Conservation (phyloP, 2,888 invertebrate species). For the Drosophila mulleri region DNA sequence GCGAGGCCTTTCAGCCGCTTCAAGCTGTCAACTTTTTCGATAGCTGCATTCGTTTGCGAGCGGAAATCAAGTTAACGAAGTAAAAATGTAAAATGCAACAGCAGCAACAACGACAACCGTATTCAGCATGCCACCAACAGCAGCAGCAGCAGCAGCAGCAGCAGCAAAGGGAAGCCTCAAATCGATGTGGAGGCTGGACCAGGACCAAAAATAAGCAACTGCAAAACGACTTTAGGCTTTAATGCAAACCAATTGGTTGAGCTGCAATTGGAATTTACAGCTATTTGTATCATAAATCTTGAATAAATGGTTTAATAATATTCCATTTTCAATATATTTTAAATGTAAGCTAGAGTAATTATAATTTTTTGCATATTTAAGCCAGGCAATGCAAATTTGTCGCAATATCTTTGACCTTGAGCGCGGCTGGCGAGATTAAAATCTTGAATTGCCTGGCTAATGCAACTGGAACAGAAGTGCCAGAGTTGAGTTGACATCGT, state of each 20-base stretch:
- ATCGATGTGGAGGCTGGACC: slow-evolving; percentile 47
- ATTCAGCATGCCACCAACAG: slow-evolving; percentile 35
- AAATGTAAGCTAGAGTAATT: too few species aligned
- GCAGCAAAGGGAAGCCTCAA: slow-evolving; percentile 46
- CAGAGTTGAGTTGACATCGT: slow-evolving; percentile 7
- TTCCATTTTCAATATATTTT: too few species aligned
- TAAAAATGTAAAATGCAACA: slow-evolving; percentile 72
- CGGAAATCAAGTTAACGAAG: slow-evolving; percentile 78
- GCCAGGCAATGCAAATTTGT: background rate
- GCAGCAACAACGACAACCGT: slow-evolving; percentile 41
- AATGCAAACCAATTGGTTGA: slow-evolving; percentile 38
- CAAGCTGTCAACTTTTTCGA: slow-evolving; percentile 65
- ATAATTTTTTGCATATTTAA: background rate
- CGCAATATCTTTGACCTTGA: background rate
- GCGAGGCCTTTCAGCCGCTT: slow-evolving; percentile 44
- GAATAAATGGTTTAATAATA: background rate
- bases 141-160: slow-evolving; percentile 17
- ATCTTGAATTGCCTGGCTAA: background rate
- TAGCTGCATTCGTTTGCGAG: slow-evolving; percentile 67
- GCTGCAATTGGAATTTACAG: slow-evolving; percentile 2
- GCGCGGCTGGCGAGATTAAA: too few species aligned
- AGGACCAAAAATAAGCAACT: slow-evolving; percentile 28
- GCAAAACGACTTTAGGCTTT: slow-evolving; percentile 48
- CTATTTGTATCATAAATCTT: background rate
- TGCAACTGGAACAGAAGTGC: slow-evolving; percentile 3